phyloP scores from a whole-genome alignment of 2,113 vertebrate species.

The Rafetus swinhoei region DNA sequence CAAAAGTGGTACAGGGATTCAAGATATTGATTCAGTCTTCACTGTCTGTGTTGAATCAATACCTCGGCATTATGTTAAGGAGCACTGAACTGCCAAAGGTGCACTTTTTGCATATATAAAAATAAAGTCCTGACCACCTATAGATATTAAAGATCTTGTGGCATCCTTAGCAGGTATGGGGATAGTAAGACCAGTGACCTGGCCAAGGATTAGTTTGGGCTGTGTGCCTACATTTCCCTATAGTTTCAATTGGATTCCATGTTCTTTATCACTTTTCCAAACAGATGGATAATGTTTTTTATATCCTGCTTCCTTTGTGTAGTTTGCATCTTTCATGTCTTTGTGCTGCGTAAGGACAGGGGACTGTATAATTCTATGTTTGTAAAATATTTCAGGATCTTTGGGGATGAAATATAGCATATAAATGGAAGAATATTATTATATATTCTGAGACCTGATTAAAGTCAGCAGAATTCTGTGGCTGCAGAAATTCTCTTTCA shows the following conservation, averaged over 20 bases:
- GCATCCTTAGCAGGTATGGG: not conserved
- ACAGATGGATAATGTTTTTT: not conserved
- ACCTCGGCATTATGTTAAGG: not conserved
- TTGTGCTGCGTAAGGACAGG: not conserved
- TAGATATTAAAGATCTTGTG: not conserved
- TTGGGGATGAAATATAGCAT: not conserved
- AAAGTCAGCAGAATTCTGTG: conserved; percentile 59
- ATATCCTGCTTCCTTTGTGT: not conserved
- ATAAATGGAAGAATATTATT: conserved; percentile 9
- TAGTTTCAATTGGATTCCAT: not conserved
- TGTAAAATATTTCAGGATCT: not conserved
- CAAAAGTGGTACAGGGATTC: not conserved
- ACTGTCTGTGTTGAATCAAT: not conserved
- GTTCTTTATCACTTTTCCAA: not conserved
- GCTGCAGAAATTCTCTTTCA: conserved; percentile 43
- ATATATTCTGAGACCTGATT: conserved; percentile 41
- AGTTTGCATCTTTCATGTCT: conserved; percentile 14
- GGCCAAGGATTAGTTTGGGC: not conserved
- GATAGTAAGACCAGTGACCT: not conserved
- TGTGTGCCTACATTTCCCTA: not conserved
- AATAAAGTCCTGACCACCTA: not conserved
- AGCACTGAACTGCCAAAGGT: not conserved
- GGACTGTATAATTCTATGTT: not conserved
- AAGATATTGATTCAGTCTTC: not conserved
- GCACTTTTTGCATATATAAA: not conserved